Base-by-base conservation (phyloP, 2,888 invertebrate genomes). In the Limulus polyphemus region DNA sequence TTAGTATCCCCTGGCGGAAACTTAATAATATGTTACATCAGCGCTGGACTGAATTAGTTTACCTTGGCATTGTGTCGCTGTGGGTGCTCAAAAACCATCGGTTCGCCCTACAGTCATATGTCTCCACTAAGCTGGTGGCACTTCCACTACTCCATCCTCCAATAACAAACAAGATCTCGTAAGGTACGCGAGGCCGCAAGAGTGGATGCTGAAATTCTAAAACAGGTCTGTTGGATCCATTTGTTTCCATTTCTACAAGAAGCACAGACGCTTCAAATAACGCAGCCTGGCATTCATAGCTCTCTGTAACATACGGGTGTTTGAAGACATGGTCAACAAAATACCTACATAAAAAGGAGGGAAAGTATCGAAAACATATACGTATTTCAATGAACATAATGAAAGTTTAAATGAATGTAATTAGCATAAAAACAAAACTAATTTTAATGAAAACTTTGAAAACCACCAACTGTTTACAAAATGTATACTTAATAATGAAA, bases 91-190 rank as follows among this genome's bases (percentile, higher is more conserved):
- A 78, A 72, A 86, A 83, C 90, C 90, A 90, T 59, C 83, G 80
- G 73, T 88, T 84, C 0, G 87, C 73, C 49, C 75, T 69, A 16
- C 71, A 69, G 70, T 80, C 79, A 69, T 77, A 80, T 0, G 77
- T 75, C 69, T 80, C 80, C 58, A 80, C 75, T 65, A 77, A 73
- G 76, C 84, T 86, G 0, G 88, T 88, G 0, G 88, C 88, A 67
- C 85, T 85, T n/a, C 88, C 88, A n/a, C 85, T 77, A 63, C 77
- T 78, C 90, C 81, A 81, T 4, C 81, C 81, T 7, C 81, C 81
- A 57, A 79, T 74, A 5, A 77, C 79, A 68, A 80, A 78, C 51
- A 80, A 70, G 46, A 79, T 73, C 70, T 79, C 78, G 65, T 76
- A 73, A 0, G 80, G 80, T n/a, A 88, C 82, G 64, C 90, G 79